Conservation (phyloP, 2,113 vertebrate species). For the Laterallus jamaicensis region DNA sequence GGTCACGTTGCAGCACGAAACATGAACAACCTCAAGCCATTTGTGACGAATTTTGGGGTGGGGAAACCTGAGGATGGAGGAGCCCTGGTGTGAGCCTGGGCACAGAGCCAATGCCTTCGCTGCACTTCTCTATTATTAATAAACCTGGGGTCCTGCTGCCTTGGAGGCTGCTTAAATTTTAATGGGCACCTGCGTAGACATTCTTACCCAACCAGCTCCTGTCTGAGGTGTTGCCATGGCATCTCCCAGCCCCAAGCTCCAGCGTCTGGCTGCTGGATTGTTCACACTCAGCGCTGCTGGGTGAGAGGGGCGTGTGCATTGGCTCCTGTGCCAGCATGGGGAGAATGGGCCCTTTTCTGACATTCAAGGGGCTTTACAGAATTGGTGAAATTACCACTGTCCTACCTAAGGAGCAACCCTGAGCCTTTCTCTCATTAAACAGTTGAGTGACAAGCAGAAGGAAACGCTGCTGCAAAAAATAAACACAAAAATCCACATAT, state of each 20-base stretch:
- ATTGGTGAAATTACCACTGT: accelerated
- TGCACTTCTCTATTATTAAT: background rate
- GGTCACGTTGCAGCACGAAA: accelerated
- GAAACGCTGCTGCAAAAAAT: background rate
- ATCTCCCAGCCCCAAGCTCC: background rate
- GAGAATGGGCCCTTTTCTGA: accelerated
- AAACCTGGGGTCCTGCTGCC: accelerated
- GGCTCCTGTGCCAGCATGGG: accelerated
- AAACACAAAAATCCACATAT: background rate
- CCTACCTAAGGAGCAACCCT: background rate
- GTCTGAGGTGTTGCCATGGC: conserved; percentile 49
- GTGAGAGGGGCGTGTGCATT: no score
- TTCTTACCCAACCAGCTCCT: background rate
- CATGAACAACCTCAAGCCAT: accelerated
- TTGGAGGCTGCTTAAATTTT: conserved; percentile 11
- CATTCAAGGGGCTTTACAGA: background rate
- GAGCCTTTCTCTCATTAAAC: background rate
- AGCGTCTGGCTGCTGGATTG: accelerated
- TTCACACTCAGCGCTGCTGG: background rate
- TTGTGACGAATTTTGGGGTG: background rate
- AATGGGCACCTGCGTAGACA: background rate
- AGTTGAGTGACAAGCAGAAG: accelerated
- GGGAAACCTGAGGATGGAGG: background rate
- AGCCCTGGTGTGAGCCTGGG: background rate
- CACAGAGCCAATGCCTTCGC: accelerated